Evolutionary conservation across 2,888 invertebrate species (phyloP).

Genomic region (Sarcophaga subvicina): DNA sequence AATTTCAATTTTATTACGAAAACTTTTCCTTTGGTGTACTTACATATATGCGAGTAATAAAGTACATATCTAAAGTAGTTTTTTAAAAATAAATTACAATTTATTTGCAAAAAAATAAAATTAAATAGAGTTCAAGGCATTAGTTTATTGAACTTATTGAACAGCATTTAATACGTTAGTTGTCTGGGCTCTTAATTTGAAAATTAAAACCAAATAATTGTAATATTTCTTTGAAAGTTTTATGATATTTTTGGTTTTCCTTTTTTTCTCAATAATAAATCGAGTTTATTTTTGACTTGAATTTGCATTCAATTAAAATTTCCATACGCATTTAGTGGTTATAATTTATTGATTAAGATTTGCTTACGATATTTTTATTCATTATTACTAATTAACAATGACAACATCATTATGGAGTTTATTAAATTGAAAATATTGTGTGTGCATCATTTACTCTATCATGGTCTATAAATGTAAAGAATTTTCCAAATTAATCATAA

Average conservation of each 20-base stretch:
- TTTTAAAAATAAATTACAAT: constrained; percentile 18
- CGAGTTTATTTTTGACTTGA: constrained; percentile 30
- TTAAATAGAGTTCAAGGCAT: constrained; percentile 61
- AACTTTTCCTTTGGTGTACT: constrained; percentile 24
- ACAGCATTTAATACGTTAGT: constrained; percentile 24
- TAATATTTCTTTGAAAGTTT: constrained; percentile 51
- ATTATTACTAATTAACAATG: constrained; percentile 9
- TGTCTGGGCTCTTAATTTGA: constrained; percentile 18
- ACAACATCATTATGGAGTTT: constrained; percentile 18
- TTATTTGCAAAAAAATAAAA: constrained; percentile 24
- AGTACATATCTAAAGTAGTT: neutral
- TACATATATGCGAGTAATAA: neutral
- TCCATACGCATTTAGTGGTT: constrained; percentile 3
- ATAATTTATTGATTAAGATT: constrained; percentile 40
- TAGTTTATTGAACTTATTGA: constrained; percentile 59
- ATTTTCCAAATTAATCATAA: no score
- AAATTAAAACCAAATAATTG: constrained; percentile 44
- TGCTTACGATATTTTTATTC: constrained; percentile 12
- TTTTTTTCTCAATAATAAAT: constrained; percentile 23
- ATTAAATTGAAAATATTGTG: neutral
- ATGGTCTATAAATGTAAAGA: no score
- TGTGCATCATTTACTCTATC: neutral
- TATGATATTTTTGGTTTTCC: neutral
- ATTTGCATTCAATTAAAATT: constrained; percentile 36
- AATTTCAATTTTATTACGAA: neutral